A percentile compares a stretch with the other conserved stretches of the same genome.
These are phyloP conservation scores for Neolamprologus sp. DNA, from an alignment of 2,113 vertebrate genomes.

Conservation along the genomic window DNA sequence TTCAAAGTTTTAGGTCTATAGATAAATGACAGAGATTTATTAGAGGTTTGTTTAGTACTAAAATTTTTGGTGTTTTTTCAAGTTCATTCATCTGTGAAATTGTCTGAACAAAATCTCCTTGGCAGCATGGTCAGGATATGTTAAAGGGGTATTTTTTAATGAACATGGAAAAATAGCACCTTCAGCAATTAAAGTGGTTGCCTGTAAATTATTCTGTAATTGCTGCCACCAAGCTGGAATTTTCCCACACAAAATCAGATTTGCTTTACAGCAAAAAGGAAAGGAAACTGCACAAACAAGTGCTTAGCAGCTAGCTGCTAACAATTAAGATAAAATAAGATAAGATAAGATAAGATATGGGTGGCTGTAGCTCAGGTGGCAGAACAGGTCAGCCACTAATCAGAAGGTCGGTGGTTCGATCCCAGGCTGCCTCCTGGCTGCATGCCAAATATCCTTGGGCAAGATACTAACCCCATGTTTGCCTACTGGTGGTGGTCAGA, in stretches of 20 bases:
- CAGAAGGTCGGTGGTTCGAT: too few species aligned
- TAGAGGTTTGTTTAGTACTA: not conserved
- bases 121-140: not conserved
- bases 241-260: not conserved
- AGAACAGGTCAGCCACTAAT: too few species aligned
- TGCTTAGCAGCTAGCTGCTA: not conserved
- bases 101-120: not conserved
- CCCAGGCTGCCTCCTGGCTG: too few species aligned
- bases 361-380: too few species aligned
- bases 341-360: too few species aligned
- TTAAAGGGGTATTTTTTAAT: not conserved
- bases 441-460: too few species aligned
- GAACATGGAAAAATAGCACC: not conserved
- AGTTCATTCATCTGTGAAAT: not conserved
- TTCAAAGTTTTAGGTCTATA: not conserved
- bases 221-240: not conserved
- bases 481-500: too few species aligned
- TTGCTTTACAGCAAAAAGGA: not conserved
- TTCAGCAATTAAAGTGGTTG: not conserved
- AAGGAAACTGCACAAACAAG: not conserved
- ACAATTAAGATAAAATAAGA: not conserved
- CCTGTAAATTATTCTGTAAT: not conserved
- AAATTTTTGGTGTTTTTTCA: rapidly evolving
- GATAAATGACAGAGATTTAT: not conserved
- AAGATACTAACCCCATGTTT: too few species aligned